These are phyloP conservation scores for Heliocidaris erythrogramma DNA, from an alignment of 35 echinoderm and acorn worm genomes.

Conservation along the genomic window DNA sequence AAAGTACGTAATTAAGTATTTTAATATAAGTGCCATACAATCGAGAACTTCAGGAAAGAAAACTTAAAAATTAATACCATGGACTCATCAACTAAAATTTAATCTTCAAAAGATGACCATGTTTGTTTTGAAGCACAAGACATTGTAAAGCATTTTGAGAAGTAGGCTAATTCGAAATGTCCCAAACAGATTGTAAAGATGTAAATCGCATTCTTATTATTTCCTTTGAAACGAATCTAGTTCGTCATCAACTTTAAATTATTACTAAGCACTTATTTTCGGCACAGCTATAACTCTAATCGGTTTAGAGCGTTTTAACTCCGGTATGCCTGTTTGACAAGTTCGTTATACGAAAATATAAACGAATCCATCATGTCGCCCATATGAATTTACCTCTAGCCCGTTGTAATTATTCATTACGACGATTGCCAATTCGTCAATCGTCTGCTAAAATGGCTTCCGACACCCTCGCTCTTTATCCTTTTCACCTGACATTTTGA, in stretches of 20 bases:
- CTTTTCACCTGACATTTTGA: slow-evolving; percentile 9
- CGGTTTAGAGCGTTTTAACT: neutral
- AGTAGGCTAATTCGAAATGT: too few species aligned
- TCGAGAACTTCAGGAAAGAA: neutral
- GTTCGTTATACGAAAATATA: neutral
- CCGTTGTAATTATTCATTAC: slow-evolving; percentile 13
- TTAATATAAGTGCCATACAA: too few species aligned
- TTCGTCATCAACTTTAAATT: neutral
- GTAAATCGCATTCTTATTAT: too few species aligned
- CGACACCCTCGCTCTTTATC: slow-evolving; percentile 1
- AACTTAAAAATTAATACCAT: neutral
- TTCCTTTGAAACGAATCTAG: too few species aligned
- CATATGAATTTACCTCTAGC: neutral
- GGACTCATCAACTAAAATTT: neutral
- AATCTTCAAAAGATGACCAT: neutral
- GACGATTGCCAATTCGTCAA: slow-evolving; percentile 16
- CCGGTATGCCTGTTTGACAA: neutral
- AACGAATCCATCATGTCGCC: slow-evolving; percentile 9
- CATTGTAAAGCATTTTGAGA: too few species aligned
- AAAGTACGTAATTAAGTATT: too few species aligned
- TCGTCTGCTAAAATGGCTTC: neutral
- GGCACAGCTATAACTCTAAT: neutral
- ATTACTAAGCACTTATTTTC: neutral
- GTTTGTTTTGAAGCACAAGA: too few species aligned
- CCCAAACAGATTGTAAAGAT: too few species aligned